Base-by-base conservation (phyloP, 2,888 invertebrate genomes). In the Dusona sp. region DNA sequence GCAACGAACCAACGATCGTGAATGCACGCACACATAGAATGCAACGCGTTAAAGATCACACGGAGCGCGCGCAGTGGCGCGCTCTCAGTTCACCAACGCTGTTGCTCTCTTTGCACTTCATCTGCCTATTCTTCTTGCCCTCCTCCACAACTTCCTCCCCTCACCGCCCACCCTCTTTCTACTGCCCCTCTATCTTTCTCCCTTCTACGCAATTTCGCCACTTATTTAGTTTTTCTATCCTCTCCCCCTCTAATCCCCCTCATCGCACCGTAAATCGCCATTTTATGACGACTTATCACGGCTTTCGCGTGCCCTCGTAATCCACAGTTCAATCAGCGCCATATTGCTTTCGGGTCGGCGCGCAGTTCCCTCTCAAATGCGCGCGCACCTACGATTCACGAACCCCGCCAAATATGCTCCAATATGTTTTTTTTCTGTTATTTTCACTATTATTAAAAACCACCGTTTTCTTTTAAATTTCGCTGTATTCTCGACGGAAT, bases 1-100 rank as follows among this genome's bases (percentile, higher is more conserved):
- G 91, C 91, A 90, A 88, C 86, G 73, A 86, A 86, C 82, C 85
- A 83, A 87, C 87, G 88, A 88, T 78, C 89, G 79, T 80, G 87
- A 79, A 86, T 79, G 80, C 77, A 74, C 85, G 74, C 88, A 89
- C 89, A 88, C 87, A 88, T 87, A 89, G 87, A 87, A 83, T 36
- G 86, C 82, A 88, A 88, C 88, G 67, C 78, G 83, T 82, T 78
- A 79, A 48, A 48, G 38, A 73, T 74, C 61, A 82, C 73, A 70
- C 68, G 78, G 72, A 74, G 86, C 80, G 84, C 82, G 84, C 87
- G 87, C 89, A 85, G 81, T 85, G 82, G 74, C 88, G 83, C 83
- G 84, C 88, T 79, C 64, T 74, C 33, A 19, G 61, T 61, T 83
- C 77, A 74, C 81, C 29, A 85, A 90, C 90, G 91, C 91, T 91